Evolutionary conservation across 1,140 invertebrate species (phyloP), one percentile per base, ranked within the genome.

Genomic region (Nomia melanderi): DNA sequence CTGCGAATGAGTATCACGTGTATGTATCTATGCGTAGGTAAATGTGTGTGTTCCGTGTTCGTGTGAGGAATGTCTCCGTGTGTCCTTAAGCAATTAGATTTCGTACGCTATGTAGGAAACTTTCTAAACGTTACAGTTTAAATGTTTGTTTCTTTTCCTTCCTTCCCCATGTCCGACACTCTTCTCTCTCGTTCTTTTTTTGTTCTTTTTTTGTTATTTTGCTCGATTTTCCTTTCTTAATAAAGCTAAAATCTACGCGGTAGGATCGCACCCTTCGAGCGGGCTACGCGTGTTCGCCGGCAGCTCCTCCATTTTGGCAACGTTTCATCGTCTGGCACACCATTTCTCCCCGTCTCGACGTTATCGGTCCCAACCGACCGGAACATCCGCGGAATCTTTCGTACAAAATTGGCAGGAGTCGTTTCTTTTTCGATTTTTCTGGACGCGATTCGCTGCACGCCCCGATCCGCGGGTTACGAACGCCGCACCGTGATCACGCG

Each of bases 91-190:
- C 81, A 54, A 79, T 71, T 75, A 82, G 33, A 78, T 25, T 82
- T 57, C 57, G 66, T 53, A 44, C 60, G 36, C 70, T 83, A 79
- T 82, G 64, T 79, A 83, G 60, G 80, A 83, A 82, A 83, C 41
- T 54, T 59, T 82, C 81, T 82, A 83, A 78, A 78, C 64, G 73
- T 79, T 83, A 79, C 63, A 70, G 76, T 83, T 79, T 63, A 76
- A 83, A 70, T 75, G 70, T 79, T 39, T 62, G 31, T 31, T 17
- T 27, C 20, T 44, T 17, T 12, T 20, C 20, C n/a, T n/a, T n/a
- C 47, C 20, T 17, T 50, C 7, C 20, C 8, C 8, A 36, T 36
- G 3, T 44, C 14, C 41, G 41, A 44, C 11, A 9, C 20, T 50
- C n/a, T n/a, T 20, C 0, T 44, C 41, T 12, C 20, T 44, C 14